Evolutionary conservation across 2,888 invertebrate species (phyloP).

Genomic region (Siphlonurus alternatus): DNA sequence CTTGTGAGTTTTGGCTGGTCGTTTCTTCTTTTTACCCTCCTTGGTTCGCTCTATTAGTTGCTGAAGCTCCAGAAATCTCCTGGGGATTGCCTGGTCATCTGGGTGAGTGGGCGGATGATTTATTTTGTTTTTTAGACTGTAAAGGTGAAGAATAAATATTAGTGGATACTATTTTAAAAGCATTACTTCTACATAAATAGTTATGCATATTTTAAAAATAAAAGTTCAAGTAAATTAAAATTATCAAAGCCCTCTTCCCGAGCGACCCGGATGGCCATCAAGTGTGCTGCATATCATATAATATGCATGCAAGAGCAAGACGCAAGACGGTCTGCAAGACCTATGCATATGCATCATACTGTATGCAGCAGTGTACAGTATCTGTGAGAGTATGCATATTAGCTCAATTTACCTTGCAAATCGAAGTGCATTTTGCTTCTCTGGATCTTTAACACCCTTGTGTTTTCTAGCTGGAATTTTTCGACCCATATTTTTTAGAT

Average conservation of each 20-base stretch:
- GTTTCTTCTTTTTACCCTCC: constrained; percentile 24
- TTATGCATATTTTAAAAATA: no score
- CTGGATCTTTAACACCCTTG: constrained; percentile 57
- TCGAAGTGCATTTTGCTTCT: constrained; percentile 46
- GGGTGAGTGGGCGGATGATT: constrained; percentile 55
- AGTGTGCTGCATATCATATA: no score
- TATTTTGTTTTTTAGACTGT: constrained; percentile 50
- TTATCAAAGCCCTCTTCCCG: no score
- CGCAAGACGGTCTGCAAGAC: no score
- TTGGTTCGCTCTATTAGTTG: constrained; percentile 43
- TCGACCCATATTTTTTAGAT: constrained; percentile 45
- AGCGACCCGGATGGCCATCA: no score
- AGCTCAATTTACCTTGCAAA: constrained; percentile 45
- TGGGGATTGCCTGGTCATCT: constrained; percentile 56
- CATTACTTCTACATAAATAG: no score
- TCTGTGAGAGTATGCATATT: no score
- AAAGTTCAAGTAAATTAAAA: no score
- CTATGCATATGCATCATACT: no score
- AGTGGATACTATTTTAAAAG: neutral
- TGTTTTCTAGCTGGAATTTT: constrained; percentile 74
- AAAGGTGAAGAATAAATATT: constrained; percentile 16
- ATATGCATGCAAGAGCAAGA: no score
- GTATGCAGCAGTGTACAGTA: neutral
- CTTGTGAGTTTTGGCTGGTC: constrained; percentile 23
- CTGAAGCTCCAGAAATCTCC: constrained; percentile 36